These are phyloP conservation scores for Loriculus beryllinus DNA, from an alignment of 2,797 vertebrate genomes.

Conservation along the genomic window DNA sequence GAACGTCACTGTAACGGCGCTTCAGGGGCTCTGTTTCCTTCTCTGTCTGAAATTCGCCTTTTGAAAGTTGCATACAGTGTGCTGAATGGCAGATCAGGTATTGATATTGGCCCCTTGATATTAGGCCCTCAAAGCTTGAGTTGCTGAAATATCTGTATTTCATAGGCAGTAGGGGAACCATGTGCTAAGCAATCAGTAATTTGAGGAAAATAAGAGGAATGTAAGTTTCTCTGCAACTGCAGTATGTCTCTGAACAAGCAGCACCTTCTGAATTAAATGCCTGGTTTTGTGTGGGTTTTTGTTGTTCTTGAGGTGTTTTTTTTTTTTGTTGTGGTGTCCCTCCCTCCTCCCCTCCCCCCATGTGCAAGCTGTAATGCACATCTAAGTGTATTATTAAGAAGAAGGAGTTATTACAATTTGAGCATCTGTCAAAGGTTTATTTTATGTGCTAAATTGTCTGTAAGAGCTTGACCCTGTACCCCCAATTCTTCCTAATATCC, in stretches of 20 bases:
- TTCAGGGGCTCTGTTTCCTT: not conserved
- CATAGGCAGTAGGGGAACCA: not conserved
- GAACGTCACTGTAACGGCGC: constrained; percentile 10
- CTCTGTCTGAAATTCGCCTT: not conserved
- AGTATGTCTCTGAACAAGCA: not conserved
- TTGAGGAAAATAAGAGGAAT: not conserved
- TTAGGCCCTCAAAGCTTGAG: not conserved
- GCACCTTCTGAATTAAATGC: not conserved
- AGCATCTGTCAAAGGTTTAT: not conserved
- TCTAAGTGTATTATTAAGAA: not conserved
- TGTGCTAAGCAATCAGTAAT: not conserved
- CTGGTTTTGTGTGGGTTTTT: not conserved
- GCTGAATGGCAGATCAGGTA: constrained; percentile 21
- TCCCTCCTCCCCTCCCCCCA: no score
- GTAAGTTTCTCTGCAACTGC: not conserved
- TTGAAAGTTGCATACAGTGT: not conserved
- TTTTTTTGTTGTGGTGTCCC: no score
- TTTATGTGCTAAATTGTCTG: not conserved
- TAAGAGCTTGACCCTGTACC: not conserved
- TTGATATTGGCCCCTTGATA: constrained; percentile 8
- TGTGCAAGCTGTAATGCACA: not conserved
- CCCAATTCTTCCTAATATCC: not conserved
- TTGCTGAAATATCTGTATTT: constrained; percentile 10
- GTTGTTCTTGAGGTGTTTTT: not conserved
- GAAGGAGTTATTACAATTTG: not conserved